phyloP scores from a whole-genome alignment of 92 coral and sea anemone genomes.

The Heteractis magnifica region DNA sequence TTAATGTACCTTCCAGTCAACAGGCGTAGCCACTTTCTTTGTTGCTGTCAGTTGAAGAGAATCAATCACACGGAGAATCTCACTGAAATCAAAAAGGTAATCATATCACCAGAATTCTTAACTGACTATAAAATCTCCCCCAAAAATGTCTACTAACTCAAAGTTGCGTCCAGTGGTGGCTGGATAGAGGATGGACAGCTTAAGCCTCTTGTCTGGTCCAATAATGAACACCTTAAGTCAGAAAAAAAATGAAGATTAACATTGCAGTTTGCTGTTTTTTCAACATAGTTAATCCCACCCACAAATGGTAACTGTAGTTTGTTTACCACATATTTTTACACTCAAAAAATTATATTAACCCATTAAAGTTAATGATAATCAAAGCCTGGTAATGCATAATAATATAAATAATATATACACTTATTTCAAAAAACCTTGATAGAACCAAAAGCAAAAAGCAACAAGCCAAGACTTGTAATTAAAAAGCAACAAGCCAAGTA shows the following conservation, averaged over 20 bases:
- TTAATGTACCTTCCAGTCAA: slow-evolving; percentile 82
- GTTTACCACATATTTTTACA: too few relatives aligned
- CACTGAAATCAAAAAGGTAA: slow-evolving; percentile 54
- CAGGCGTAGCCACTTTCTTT: slow-evolving; percentile 96
- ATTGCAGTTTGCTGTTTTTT: background rate
- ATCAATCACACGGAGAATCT: slow-evolving; percentile 93
- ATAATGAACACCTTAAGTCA: slow-evolving; percentile 78
- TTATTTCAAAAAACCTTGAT: background rate
- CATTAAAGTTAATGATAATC: too few relatives aligned
- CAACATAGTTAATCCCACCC: too few relatives aligned
- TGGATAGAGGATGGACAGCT: slow-evolving; percentile 92
- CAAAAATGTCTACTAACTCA: slow-evolving; percentile 58
- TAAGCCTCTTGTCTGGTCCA: slow-evolving; percentile 95
- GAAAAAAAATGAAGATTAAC: background rate
- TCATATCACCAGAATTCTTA: background rate
- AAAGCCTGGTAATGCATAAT: too few relatives aligned
- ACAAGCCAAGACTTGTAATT: too few relatives aligned
- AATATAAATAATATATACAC: background rate
- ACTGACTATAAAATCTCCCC: too few relatives aligned
- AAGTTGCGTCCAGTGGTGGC: slow-evolving; percentile 99
- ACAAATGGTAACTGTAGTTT: too few relatives aligned
- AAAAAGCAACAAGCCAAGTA: too few relatives aligned
- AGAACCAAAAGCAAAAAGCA: too few relatives aligned
- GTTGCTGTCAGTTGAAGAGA: slow-evolving; percentile 91
- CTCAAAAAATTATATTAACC: too few relatives aligned